phyloP scores from a whole-genome alignment of 2,797 vertebrate species.

The Chaenodraco wilsoni region DNA sequence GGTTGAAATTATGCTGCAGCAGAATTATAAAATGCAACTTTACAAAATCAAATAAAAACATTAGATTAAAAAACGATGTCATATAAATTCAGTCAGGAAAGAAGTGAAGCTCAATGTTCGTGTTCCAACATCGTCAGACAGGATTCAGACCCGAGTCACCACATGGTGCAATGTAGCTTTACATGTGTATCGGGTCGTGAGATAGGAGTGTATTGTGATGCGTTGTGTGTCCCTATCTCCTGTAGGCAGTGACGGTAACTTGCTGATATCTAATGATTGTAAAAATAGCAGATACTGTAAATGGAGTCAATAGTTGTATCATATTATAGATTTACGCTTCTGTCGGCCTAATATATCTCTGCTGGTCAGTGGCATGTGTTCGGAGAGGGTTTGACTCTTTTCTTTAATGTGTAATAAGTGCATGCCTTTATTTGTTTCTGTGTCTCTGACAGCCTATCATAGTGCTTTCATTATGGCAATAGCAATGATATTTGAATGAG shows the following conservation, averaged over 20 bases:
- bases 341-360: background rate
- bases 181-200: background rate
- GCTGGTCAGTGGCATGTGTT: background rate
- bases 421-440: background rate
- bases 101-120: background rate
- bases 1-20: background rate
- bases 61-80: background rate
- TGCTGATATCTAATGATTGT: background rate
- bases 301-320: too few relatives aligned
- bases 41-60: background rate
- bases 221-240: background rate
- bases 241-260: background rate
- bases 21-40: background rate
- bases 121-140: background rate
- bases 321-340: too few relatives aligned
- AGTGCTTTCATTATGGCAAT: background rate
- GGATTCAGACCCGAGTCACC: background rate
- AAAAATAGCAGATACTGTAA: background rate
- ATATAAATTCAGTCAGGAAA: background rate
- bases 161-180: too few relatives aligned
- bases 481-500: background rate
- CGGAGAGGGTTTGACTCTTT: background rate
- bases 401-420: background rate
- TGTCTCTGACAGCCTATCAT: background rate
- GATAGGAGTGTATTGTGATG: background rate